A percentile compares a stretch with the other conserved stretches of the same genome.
Conservation (phyloP, 1,140 invertebrate genomes). For the Drosophila ficusphila region DNA sequence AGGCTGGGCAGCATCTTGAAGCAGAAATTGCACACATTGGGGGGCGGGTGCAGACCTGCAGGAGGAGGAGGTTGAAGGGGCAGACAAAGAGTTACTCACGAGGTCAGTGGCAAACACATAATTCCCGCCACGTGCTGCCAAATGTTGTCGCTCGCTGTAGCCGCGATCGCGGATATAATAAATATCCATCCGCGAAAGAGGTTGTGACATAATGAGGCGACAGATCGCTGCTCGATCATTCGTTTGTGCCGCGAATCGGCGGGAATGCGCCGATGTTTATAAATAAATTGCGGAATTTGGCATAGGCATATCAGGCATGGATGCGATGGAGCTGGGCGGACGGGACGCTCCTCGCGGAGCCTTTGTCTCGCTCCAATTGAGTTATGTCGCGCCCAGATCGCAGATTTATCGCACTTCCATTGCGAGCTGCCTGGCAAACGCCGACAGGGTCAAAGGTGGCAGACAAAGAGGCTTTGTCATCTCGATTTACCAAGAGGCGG, state of each 20-base stretch:
- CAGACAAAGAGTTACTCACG: constrained; percentile 34
- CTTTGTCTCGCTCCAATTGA: constrained; percentile 84
- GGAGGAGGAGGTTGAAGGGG: not conserved
- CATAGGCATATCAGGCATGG: constrained; percentile 50
- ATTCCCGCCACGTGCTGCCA: constrained; percentile 53
- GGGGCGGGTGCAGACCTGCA: constrained; percentile 73
- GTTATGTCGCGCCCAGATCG: constrained; percentile 71
- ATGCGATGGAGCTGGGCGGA: constrained; percentile 3
- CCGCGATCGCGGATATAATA: constrained; percentile 59
- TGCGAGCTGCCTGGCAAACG: constrained; percentile 35
- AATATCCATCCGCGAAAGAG: constrained; percentile 72
- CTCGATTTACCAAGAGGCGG: constrained; percentile 12
- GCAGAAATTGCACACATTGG: constrained; percentile 96
- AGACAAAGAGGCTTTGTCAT: constrained; percentile 83
- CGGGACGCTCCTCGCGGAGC: constrained; percentile 13
- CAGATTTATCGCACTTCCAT: constrained; percentile 64
- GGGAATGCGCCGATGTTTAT: constrained; percentile 73
- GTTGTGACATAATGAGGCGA: constrained; percentile 77
- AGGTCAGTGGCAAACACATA: constrained; percentile 38
- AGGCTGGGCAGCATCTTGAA: constrained; percentile 99
- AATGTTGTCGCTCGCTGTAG: not conserved
- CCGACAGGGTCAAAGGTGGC: constrained; percentile 76
- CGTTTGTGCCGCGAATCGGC: constrained; percentile 29
- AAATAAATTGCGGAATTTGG: constrained; percentile 77
- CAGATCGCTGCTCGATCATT: constrained; percentile 52